phyloP scores from a whole-genome alignment of 1,140 invertebrate genomes.

The Cheumatopsyche charites region DNA sequence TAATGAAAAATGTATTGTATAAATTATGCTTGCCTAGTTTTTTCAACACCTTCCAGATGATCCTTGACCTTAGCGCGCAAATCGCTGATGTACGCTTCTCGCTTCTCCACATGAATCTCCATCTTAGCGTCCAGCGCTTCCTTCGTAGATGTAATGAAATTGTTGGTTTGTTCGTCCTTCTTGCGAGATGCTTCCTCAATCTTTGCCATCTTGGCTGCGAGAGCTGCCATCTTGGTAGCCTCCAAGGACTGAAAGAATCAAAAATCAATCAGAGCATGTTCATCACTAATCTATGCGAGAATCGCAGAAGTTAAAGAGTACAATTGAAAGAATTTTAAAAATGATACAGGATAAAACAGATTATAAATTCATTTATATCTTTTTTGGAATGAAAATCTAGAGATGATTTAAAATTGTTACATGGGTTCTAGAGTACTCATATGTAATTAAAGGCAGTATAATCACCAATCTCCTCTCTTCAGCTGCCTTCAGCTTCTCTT shows the following conservation, averaged over 20 bases:
- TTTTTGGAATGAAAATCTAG: too few species aligned
- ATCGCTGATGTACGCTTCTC: constrained; percentile 86
- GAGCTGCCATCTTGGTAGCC: constrained; percentile 79
- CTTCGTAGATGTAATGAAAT: constrained; percentile 82
- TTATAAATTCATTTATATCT: too few species aligned
- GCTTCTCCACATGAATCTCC: constrained; percentile 84
- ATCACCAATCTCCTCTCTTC: constrained; percentile 86
- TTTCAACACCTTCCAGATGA: constrained; percentile 82
- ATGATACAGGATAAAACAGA: too few species aligned
- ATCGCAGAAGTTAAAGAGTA: too few species aligned
- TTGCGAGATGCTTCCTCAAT: constrained; percentile 90
- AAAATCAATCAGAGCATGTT: constrained; percentile 32
- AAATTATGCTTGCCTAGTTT: constrained; percentile 64
- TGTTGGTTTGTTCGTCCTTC: constrained; percentile 82
- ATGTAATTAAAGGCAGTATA: neutral
- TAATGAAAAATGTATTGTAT: neutral
- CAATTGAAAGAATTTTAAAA: too few species aligned
- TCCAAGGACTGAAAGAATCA: constrained; percentile 74
- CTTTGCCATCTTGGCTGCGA: constrained; percentile 81
- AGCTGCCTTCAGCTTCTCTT: constrained; percentile 88
- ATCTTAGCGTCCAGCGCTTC: constrained; percentile 89
- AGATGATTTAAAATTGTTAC: too few species aligned
- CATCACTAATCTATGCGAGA: neutral
- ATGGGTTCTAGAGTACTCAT: too few species aligned
- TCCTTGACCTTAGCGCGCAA: constrained; percentile 86